These are phyloP conservation scores for Tetrao urogallus DNA, from an alignment of 2,113 vertebrate genomes.

Conservation along the genomic window DNA sequence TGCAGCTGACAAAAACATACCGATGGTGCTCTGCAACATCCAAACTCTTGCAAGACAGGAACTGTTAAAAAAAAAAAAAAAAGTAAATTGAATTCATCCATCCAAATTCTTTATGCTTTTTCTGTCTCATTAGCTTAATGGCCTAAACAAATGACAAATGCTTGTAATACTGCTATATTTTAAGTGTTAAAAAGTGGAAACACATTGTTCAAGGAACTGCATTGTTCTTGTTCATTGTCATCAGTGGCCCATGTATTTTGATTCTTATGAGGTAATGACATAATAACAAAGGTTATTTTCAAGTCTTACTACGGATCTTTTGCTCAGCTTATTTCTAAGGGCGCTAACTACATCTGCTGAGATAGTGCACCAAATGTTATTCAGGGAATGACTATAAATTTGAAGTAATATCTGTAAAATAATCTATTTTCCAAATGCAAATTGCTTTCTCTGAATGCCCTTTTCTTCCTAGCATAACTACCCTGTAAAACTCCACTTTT, in stretches of 20 bases:
- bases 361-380: slow-evolving; percentile 52
- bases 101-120: slow-evolving; percentile 28
- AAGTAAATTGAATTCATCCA: slow-evolving; percentile 27
- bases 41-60: background rate
- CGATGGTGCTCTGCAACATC: background rate
- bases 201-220: slow-evolving; percentile 22
- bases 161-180: slow-evolving; percentile 19
- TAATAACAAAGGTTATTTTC: slow-evolving; percentile 55
- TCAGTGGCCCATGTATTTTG: slow-evolving; percentile 18
- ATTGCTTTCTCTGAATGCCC: background rate
- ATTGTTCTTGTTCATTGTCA: slow-evolving; percentile 39
- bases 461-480: background rate
- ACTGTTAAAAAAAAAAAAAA: background rate
- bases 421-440: slow-evolving; percentile 50
- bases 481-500: background rate
- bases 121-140: slow-evolving; percentile 34
- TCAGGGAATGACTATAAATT: slow-evolving; percentile 5
- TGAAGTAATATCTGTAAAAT: slow-evolving; percentile 41
- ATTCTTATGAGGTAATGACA: slow-evolving; percentile 20
- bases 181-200: slow-evolving; percentile 37
- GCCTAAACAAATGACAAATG: slow-evolving; percentile 53
- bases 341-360: slow-evolving; percentile 36
- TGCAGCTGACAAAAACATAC: background rate
- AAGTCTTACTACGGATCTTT: background rate
- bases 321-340: slow-evolving; percentile 9